A percentile compares a stretch with the other conserved stretches of the same genome.
Evolutionary conservation across 2,113 vertebrate genomes (phyloP).

Genomic region (Cromileptes altivelis): DNA sequence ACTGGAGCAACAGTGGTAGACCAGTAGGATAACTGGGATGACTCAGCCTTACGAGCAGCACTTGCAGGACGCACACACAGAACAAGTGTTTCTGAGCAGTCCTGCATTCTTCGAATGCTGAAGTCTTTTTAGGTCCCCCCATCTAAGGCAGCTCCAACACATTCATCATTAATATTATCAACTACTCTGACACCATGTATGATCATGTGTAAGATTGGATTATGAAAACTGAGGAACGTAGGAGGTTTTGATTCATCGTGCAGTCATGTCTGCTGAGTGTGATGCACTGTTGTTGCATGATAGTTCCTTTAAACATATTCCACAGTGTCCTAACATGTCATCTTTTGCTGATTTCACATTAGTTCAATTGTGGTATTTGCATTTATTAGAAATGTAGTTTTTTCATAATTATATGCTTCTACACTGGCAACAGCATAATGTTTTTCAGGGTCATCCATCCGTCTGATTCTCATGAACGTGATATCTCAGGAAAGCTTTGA

Average conservation of each 20-base stretch:
- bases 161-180: slow-evolving; percentile 10
- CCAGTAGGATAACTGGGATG: slow-evolving; percentile 57
- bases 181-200: slow-evolving; percentile 12
- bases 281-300: neutral
- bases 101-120: slow-evolving; percentile 59
- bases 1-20: slow-evolving; percentile 39
- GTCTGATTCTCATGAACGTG: too few species aligned
- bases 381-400: neutral
- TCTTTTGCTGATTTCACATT: neutral
- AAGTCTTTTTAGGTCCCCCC: slow-evolving; percentile 23
- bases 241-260: slow-evolving; percentile 10
- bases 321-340: slow-evolving; percentile 13
- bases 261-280: neutral
- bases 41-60: slow-evolving; percentile 43
- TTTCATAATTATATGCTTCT: neutral
- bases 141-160: neutral
- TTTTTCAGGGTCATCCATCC: too few species aligned
- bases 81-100: slow-evolving; percentile 66
- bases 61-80: slow-evolving; percentile 55
- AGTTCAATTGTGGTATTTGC: neutral
- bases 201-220: neutral
- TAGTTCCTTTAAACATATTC: slow-evolving; percentile 31
- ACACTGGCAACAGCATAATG: too few species aligned
- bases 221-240: neutral
- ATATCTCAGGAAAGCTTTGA: too few species aligned